These are phyloP conservation scores for Pimpla rufipes DNA, from an alignment of 2,888 invertebrate species.

Conservation along the genomic window DNA sequence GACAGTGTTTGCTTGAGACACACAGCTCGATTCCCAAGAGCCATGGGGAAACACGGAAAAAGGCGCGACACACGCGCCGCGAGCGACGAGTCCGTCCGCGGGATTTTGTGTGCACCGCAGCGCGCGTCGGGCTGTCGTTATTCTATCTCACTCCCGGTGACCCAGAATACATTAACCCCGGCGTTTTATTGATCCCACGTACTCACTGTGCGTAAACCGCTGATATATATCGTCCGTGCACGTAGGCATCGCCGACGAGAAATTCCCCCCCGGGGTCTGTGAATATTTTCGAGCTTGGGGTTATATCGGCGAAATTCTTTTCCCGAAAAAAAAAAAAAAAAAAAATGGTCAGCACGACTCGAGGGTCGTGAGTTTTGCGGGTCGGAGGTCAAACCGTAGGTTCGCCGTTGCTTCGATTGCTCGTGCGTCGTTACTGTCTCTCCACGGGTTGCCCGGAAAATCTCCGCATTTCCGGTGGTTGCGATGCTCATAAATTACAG, in stretches of 20 bases:
- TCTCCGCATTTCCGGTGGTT: too few relatives aligned
- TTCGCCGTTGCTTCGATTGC: too few relatives aligned
- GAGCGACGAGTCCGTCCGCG: background rate
- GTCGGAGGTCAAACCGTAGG: too few relatives aligned
- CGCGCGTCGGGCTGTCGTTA: background rate
- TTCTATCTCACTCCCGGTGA: constrained; percentile 41
- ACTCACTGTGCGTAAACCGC: constrained; percentile 32
- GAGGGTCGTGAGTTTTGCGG: too few relatives aligned
- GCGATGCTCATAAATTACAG: too few relatives aligned
- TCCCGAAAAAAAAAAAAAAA: background rate
- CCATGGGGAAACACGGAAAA: background rate
- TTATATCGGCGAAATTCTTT: background rate
- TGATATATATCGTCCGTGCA: background rate
- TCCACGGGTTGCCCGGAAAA: too few relatives aligned
- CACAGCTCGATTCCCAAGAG: background rate
- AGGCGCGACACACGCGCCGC: background rate
- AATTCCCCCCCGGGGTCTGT: background rate
- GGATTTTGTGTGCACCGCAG: constrained; percentile 23
- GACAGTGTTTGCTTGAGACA: background rate
- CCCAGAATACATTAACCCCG: constrained; percentile 59
- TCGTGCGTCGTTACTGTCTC: too few relatives aligned
- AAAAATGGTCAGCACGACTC: background rate
- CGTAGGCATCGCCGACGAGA: background rate
- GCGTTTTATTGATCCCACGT: constrained; percentile 52
- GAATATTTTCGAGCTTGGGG: background rate